phyloP scores from a whole-genome alignment of 2,797 vertebrate genomes.

The Ctenopoma kingsleyae region DNA sequence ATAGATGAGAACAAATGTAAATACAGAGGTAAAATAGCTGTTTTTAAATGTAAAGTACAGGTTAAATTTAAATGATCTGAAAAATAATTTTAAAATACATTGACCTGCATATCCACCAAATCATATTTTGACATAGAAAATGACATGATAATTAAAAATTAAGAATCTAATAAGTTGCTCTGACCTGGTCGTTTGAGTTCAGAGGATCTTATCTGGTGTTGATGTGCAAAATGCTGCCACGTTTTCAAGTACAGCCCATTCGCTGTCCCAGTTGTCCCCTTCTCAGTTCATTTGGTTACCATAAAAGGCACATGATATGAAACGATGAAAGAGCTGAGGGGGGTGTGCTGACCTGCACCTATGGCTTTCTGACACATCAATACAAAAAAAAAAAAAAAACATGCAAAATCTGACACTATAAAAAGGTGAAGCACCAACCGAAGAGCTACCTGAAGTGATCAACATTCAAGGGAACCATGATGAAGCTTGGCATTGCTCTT shows the following conservation, averaged over 20 bases:
- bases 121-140: background rate
- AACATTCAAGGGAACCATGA: slow-evolving; percentile 1
- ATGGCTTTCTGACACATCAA: background rate
- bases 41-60: no score
- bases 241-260: background rate
- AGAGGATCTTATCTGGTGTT: background rate
- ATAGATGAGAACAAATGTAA: background rate
- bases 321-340: background rate
- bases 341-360: background rate
- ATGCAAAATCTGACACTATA: background rate
- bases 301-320: background rate
- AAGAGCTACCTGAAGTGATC: slow-evolving; percentile 2
- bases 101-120: background rate
- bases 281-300: background rate
- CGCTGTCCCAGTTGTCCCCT: background rate
- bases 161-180: background rate
- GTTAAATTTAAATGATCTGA: background rate
- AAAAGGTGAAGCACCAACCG: background rate
- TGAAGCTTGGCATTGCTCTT: slow-evolving; percentile 14
- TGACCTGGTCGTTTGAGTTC: background rate
- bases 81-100: background rate
- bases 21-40: background rate
- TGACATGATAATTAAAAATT: background rate
- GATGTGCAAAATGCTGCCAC: background rate
- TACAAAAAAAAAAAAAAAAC: background rate